phyloP scores from a whole-genome alignment of 2,888 invertebrate genomes.

The Atethmia centrago region DNA sequence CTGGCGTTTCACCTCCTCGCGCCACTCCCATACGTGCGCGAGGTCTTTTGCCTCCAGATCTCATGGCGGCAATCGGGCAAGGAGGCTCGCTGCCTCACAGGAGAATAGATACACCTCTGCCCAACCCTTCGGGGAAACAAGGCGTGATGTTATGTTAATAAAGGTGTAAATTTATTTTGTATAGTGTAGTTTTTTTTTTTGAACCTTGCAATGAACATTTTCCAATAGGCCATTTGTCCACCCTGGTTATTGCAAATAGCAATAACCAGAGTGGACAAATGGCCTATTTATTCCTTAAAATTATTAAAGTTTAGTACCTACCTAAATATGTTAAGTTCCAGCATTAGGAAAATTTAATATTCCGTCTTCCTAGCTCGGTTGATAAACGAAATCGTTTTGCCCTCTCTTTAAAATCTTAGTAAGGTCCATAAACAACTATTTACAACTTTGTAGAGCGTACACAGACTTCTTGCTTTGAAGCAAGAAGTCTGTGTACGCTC shows the following conservation, averaged over 20 bases:
- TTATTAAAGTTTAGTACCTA: neutral
- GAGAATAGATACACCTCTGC: no score
- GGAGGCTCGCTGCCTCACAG: no score
- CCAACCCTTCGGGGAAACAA: no score
- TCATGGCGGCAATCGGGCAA: no score
- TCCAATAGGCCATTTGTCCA: no score
- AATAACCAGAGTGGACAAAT: neutral
- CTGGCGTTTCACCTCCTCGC: no score
- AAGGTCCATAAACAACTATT: neutral
- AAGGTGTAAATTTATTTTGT: neutral
- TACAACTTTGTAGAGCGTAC: constrained; percentile 7
- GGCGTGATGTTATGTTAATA: no score
- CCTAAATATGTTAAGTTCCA: neutral
- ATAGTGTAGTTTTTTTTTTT: constrained; percentile 1
- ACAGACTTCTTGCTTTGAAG: constrained; percentile 6
- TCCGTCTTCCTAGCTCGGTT: neutral
- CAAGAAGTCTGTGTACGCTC: no score
- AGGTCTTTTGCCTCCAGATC: no score
- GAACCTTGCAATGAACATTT: neutral
- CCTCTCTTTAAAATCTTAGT: constrained; percentile 12
- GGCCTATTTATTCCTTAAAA: neutral
- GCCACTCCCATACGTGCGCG: no score
- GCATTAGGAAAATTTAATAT: constrained; percentile 7
- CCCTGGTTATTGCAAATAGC: neutral
- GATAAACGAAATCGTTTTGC: constrained; percentile 15